A percentile compares a stretch with the other conserved stretches of the same genome.
Conservation (phyloP, 2,113 vertebrate species). For the Nycticryphes semicollaris region DNA sequence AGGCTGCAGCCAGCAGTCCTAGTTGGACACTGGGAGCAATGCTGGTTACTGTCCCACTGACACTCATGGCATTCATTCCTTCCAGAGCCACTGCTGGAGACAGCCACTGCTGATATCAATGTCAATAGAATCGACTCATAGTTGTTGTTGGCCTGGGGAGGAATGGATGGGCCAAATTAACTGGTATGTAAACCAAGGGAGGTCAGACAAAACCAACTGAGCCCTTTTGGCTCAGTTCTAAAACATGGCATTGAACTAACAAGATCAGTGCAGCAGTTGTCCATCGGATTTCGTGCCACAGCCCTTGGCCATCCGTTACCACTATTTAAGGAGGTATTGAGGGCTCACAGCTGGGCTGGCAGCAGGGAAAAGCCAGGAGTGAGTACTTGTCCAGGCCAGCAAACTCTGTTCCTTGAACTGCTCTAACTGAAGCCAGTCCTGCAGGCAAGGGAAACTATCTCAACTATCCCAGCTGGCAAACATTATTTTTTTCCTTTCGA, state of each 20-base stretch:
- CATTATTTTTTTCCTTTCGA: background rate
- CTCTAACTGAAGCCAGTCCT: background rate
- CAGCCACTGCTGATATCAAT: background rate
- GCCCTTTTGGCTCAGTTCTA: background rate
- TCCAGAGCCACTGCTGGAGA: background rate
- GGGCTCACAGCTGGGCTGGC: background rate
- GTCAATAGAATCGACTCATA: background rate
- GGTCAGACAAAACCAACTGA: background rate
- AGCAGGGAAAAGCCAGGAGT: background rate
- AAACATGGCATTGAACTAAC: background rate
- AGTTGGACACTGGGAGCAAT: background rate
- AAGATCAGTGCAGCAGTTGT: background rate
- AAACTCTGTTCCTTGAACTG: background rate
- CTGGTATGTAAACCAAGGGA: background rate
- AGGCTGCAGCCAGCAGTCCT: background rate
- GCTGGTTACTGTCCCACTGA: background rate
- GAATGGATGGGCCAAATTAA: background rate
- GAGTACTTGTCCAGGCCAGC: background rate
- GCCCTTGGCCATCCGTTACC: background rate
- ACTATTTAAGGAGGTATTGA: background rate
- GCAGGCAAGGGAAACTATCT: background rate
- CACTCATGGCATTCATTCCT: background rate
- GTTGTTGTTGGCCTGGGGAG: background rate
- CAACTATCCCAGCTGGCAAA: background rate
- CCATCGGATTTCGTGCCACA: background rate